These are phyloP conservation scores for Nemopilema nomurai DNA, from an alignment of 30 jellyfish, hydroid and myxozoan species.

Conservation along the genomic window DNA sequence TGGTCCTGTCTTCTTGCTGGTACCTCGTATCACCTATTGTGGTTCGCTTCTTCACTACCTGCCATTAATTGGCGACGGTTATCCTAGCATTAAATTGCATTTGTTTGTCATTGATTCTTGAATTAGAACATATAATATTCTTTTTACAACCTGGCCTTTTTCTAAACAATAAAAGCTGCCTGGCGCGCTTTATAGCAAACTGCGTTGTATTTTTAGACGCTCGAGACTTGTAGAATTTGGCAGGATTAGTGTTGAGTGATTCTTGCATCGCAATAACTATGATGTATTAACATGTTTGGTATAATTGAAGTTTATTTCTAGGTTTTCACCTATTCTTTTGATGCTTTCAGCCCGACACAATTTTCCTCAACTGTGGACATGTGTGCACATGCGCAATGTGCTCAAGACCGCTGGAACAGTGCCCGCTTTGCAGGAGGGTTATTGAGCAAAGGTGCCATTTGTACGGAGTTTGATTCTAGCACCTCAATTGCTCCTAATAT, in stretches of 20 bases:
- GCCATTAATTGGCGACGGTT: too few relatives aligned
- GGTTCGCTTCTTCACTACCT: neutral
- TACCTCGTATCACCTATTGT: too few relatives aligned
- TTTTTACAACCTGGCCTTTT: too few relatives aligned
- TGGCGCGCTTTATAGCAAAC: neutral
- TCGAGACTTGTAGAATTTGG: too few relatives aligned
- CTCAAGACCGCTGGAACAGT: constrained; percentile 58
- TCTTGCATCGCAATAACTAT: too few relatives aligned
- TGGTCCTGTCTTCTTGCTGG: neutral
- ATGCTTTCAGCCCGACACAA: constrained; percentile 70
- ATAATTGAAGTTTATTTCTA: too few relatives aligned
- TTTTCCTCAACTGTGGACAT: constrained; percentile 89
- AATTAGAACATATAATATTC: too few relatives aligned
- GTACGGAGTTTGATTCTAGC: constrained; percentile 7
- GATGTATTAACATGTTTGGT: too few relatives aligned
- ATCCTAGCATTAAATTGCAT: too few relatives aligned
- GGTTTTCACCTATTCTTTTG: neutral
- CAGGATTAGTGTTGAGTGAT: too few relatives aligned
- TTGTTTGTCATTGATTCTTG: too few relatives aligned
- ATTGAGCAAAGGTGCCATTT: constrained; percentile 74
- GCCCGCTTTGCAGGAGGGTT: constrained; percentile 79
- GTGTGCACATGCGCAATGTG: constrained; percentile 79
- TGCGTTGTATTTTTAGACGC: neutral
- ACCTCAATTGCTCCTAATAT: neutral
- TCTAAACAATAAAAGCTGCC: neutral